phyloP scores from a whole-genome alignment of 64 coral and sea anemone species.

The Pocillopora damicornis region DNA sequence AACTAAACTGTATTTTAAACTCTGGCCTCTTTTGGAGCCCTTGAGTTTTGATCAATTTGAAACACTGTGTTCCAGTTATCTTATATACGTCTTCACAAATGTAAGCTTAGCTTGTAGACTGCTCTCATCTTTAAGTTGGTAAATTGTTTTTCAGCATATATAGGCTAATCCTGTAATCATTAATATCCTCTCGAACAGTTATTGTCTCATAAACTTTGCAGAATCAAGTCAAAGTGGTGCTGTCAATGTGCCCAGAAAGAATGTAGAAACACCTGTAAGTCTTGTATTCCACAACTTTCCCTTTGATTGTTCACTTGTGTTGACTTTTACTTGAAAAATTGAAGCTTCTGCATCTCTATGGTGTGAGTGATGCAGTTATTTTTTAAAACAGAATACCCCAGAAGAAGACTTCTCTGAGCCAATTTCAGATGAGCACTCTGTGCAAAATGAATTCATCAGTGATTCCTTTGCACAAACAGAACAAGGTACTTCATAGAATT shows the following conservation, averaged over 20 bases:
- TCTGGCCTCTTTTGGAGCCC: too few species aligned
- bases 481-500: conserved; percentile 10
- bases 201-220: background rate
- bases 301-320: background rate
- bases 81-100: too few species aligned
- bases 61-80: too few species aligned
- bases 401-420: conserved; percentile 29
- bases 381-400: background rate
- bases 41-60: too few species aligned
- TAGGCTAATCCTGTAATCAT: too few species aligned
- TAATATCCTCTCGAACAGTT: too few species aligned
- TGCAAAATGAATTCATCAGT: conserved; percentile 66
- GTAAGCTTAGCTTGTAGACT: too few species aligned
- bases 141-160: too few species aligned
- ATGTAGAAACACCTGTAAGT: conserved; percentile 4
- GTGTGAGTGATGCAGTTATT: background rate
- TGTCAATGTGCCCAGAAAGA: background rate
- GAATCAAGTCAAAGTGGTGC: conserved; percentile 27
- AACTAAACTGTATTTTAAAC: too few species aligned
- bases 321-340: background rate
- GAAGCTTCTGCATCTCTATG: background rate
- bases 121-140: too few species aligned
- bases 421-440: conserved; percentile 13
- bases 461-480: conserved; percentile 50
- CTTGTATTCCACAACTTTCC: background rate